Conservation (phyloP, 1,140 invertebrate genomes). For the Panulirus ornatus region DNA sequence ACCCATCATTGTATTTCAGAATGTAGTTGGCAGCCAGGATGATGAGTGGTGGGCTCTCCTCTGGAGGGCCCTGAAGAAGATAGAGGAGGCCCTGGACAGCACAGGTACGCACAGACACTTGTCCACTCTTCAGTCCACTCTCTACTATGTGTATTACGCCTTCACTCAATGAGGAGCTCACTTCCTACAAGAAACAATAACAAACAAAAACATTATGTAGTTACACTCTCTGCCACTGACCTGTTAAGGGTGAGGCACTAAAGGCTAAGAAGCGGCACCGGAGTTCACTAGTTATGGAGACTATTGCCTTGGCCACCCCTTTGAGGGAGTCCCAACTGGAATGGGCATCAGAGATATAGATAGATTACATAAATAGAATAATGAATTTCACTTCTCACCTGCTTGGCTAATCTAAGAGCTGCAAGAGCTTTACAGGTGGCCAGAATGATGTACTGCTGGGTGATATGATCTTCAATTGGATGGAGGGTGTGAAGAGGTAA, state of each 20-base stretch:
- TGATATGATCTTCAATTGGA: slow-evolving; percentile 85
- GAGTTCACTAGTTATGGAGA: too few relatives aligned
- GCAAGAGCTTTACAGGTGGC: slow-evolving; percentile 85
- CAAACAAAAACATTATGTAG: not conserved
- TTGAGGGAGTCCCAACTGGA: too few relatives aligned
- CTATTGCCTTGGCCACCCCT: too few relatives aligned
- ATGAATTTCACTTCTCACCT: slow-evolving; percentile 77
- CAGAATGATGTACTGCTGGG: slow-evolving; percentile 85
- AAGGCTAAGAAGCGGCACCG: too few relatives aligned
- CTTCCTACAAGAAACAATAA: slow-evolving; percentile 42
- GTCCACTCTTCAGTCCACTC: slow-evolving; percentile 82
- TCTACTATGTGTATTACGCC: slow-evolving; percentile 84
- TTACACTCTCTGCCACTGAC: too few relatives aligned
- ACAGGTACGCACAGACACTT: slow-evolving; percentile 84
- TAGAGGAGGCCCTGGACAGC: slow-evolving; percentile 88
- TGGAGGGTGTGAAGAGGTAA: slow-evolving; percentile 83
- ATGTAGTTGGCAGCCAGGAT: slow-evolving; percentile 72
- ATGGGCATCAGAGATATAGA: too few relatives aligned
- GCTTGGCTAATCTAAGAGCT: slow-evolving; percentile 81
- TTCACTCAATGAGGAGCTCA: slow-evolving; percentile 77
- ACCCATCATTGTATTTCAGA: slow-evolving; percentile 74
- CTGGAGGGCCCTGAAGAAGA: slow-evolving; percentile 82
- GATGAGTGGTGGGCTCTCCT: slow-evolving; percentile 75
- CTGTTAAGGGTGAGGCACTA: too few relatives aligned
- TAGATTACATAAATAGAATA: too few relatives aligned